Percentiles rank a stretch among this genome's conserved stretches.
phyloP scores from a whole-genome alignment of 2,797 vertebrate genomes.

The Gallinago stenura region DNA sequence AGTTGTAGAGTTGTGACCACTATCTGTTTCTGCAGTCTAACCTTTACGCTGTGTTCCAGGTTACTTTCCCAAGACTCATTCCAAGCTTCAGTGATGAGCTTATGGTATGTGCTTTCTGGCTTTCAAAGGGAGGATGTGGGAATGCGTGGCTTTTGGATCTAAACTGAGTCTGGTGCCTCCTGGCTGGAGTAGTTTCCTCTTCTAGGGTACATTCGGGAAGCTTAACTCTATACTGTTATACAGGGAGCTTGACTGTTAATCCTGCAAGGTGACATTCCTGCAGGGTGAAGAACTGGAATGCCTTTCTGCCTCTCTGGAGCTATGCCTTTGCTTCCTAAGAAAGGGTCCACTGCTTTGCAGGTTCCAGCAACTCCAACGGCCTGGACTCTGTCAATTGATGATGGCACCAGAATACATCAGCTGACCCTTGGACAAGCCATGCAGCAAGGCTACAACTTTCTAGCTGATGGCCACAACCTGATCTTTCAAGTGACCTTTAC shows the following conservation, averaged over 20 bases:
- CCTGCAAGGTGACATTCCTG: neutral
- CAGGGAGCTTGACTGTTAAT: neutral
- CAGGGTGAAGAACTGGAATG: neutral
- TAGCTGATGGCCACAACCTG: constrained; percentile 41
- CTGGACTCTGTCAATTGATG: constrained; percentile 68
- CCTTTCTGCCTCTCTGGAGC: neutral
- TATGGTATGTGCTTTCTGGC: constrained; percentile 42
- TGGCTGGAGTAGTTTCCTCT: neutral
- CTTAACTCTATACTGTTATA: accelerated
- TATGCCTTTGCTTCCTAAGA: neutral
- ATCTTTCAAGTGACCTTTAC: constrained; percentile 58
- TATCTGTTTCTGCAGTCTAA: neutral
- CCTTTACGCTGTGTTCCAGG: constrained; percentile 42
- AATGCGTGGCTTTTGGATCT: accelerated
- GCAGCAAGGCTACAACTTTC: constrained; percentile 68
- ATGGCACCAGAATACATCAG: neutral
- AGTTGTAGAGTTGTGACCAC: neutral
- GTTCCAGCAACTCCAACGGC: neutral
- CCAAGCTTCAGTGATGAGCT: constrained; percentile 29
- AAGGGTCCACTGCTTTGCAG: constrained; percentile 22
- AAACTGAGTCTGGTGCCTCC: neutral
- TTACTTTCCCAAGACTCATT: constrained; percentile 60
- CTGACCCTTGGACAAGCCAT: constrained; percentile 63
- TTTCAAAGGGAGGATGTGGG: neutral
- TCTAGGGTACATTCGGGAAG: neutral